phyloP scores from a whole-genome alignment of 2,113 vertebrate genomes.

The Panthera tigris region DNA sequence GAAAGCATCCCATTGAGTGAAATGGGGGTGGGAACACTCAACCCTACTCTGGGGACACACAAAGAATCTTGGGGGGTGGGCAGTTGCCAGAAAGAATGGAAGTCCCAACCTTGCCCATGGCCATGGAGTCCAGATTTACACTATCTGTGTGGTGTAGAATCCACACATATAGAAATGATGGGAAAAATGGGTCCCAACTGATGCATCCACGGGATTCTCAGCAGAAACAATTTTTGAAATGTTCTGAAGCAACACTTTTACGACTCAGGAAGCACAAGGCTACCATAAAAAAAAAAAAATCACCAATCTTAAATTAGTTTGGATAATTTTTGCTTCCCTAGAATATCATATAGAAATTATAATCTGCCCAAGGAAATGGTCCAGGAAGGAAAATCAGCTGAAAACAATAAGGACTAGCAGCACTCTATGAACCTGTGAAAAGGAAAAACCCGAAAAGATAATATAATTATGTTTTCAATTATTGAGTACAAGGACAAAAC shows the following conservation, averaged over 20 bases:
- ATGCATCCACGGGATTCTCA: background rate
- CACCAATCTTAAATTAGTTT: slow-evolving; percentile 49
- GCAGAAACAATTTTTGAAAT: slow-evolving; percentile 21
- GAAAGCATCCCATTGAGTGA: background rate
- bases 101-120: background rate
- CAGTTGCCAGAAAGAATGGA: background rate
- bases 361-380: slow-evolving; percentile 47
- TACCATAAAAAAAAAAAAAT: background rate
- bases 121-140: background rate
- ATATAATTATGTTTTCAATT: slow-evolving; percentile 11
- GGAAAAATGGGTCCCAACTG: background rate
- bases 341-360: slow-evolving; percentile 49
- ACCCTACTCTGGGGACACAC: background rate
- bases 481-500: background rate
- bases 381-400: background rate
- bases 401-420: background rate
- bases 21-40: background rate
- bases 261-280: background rate
- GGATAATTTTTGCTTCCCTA: slow-evolving; percentile 50
- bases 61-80: background rate
- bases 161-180: background rate
- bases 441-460: background rate
- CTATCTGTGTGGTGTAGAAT: background rate
- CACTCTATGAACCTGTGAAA: background rate
- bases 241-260: background rate